Evolutionary conservation across 2,113 vertebrate species (phyloP).

Genomic region (Chlamydotis undulata): DNA sequence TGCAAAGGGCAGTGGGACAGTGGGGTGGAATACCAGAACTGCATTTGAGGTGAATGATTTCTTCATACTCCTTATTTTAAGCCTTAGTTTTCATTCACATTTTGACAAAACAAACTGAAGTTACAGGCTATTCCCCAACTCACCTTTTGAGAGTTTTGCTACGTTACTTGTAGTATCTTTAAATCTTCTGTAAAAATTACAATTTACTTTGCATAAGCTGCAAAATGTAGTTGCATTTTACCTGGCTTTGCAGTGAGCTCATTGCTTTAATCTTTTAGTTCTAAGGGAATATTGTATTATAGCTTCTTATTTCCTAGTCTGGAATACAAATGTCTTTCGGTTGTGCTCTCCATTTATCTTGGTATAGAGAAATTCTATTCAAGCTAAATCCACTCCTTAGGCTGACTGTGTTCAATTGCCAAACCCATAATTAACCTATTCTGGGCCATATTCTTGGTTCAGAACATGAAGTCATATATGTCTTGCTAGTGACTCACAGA

Average conservation of each 20-base stretch:
- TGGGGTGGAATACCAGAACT: not conserved
- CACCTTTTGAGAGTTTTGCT: not conserved
- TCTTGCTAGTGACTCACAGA: not conserved
- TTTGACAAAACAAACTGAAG: not conserved
- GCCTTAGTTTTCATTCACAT: not conserved
- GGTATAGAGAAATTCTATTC: not conserved
- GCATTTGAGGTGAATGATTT: not conserved
- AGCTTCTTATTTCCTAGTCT: not conserved
- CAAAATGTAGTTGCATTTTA: not conserved
- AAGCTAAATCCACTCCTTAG: not conserved
- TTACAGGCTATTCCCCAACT: not conserved
- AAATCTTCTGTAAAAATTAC: not conserved
- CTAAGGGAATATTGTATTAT: not conserved
- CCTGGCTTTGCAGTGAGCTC: not conserved
- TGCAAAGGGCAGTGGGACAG: not conserved
- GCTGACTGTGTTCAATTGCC: not conserved
- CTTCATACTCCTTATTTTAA: not conserved
- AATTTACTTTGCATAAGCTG: not conserved
- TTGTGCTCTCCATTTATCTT: not conserved
- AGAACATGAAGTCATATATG: not conserved
- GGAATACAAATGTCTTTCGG: not conserved
- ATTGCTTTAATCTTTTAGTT: not conserved
- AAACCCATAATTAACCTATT: not conserved
- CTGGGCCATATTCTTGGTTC: not conserved
- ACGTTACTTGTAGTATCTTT: not conserved